Percentiles rank a stretch among this genome's conserved stretches.
Conservation (phyloP, 1,140 invertebrate species). For the Drosophila rhopaloa region DNA sequence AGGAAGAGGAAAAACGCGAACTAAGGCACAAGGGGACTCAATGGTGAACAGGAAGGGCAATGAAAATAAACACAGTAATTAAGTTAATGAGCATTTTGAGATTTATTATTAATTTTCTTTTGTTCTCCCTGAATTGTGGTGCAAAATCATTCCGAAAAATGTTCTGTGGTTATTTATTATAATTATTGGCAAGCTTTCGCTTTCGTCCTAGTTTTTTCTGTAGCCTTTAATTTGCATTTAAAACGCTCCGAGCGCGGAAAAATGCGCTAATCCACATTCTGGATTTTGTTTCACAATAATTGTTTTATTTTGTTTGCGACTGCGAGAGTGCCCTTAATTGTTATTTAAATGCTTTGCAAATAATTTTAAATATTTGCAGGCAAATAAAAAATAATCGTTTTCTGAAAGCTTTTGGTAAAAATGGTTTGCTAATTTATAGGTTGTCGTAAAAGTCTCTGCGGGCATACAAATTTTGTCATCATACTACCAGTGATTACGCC, state of each 20-base stretch:
- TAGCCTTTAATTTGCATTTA: conserved; percentile 69
- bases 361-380: conserved; percentile 52
- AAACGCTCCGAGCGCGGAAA: conserved; percentile 51
- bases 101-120: conserved; percentile 84
- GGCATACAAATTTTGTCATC: conserved; percentile 66
- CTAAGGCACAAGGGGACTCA: conserved; percentile 25
- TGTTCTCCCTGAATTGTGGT: conserved; percentile 13
- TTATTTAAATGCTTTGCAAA: conserved; percentile 67
- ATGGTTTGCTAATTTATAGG: conserved; percentile 72
- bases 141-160: conserved; percentile 65
- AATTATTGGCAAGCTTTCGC: conserved; percentile 60
- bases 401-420: conserved; percentile 31
- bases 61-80: conserved; percentile 84
- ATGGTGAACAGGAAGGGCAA: conserved; percentile 73
- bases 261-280: conserved; percentile 60
- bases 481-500: conserved; percentile 65
- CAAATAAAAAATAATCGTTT: conserved; percentile 10
- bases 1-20: conserved; percentile 22
- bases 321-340: conserved; percentile 58
- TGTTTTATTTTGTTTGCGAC: conserved; percentile 24
- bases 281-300: conserved; percentile 32
- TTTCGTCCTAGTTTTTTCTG: conserved; percentile 19
- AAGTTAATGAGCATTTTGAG: conserved; percentile 84
- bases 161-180: conserved; percentile 69
- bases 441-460: conserved; percentile 51